phyloP scores from a whole-genome alignment of 1,140 invertebrate genomes.

The Apolygus lucorum region DNA sequence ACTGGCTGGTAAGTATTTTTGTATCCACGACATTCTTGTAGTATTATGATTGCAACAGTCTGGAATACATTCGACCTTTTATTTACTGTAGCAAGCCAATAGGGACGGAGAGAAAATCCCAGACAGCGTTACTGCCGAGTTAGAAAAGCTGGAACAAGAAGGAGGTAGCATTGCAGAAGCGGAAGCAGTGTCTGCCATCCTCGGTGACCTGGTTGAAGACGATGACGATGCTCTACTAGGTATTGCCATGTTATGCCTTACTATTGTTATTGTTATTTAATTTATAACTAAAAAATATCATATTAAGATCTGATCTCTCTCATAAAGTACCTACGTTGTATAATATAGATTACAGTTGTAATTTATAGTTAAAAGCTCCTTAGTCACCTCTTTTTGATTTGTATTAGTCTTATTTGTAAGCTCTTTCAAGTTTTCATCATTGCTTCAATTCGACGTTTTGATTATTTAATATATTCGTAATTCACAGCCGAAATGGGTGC shows the following conservation, averaged over 20 bases:
- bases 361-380: no score
- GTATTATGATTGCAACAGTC: no score
- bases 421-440: neutral
- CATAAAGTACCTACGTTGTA: no score
- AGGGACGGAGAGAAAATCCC: conserved; percentile 51
- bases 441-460: conserved; percentile 20
- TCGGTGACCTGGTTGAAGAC: conserved; percentile 70
- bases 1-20: neutral
- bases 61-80: no score
- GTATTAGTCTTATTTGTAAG: neutral
- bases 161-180: conserved; percentile 55
- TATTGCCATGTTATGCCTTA: conserved; percentile 37
- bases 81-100: conserved; percentile 5
- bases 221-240: conserved; percentile 73
- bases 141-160: conserved; percentile 70
- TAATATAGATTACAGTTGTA: no score
- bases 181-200: conserved; percentile 62
- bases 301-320: no score
- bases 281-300: no score
- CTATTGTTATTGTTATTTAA: no score
- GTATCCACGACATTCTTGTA: no score
- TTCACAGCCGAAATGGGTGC: conserved; percentile 72
- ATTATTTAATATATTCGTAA: conserved; percentile 33
- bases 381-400: no score
- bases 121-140: conserved; percentile 64